Percentiles rank a stretch among this genome's conserved stretches.
Evolutionary conservation across 2,888 invertebrate species (phyloP).

Genomic region (Punctoribates punctum): DNA sequence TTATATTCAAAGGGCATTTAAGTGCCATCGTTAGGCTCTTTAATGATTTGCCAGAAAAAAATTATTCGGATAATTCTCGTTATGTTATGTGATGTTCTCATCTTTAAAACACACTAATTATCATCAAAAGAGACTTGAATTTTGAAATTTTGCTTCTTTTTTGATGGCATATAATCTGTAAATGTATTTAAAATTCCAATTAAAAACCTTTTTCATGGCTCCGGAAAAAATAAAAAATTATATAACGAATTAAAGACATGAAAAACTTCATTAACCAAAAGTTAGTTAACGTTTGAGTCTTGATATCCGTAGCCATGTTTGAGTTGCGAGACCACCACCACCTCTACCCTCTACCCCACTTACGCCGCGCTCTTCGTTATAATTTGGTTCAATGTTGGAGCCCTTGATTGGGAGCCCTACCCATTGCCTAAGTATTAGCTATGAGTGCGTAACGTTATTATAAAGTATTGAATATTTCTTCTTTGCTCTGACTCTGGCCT

Average conservation of each 20-base stretch:
- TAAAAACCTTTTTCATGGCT: neutral
- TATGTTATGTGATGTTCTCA: neutral
- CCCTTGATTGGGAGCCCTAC: constrained; percentile 20
- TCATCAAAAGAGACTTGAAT: neutral
- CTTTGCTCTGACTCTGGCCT: neutral
- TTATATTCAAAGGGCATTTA: neutral
- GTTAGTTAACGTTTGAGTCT: neutral
- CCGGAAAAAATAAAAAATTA: neutral
- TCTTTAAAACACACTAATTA: neutral
- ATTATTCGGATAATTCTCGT: neutral
- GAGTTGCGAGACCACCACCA: neutral
- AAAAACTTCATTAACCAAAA: constrained; percentile 16
- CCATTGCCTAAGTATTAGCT: neutral
- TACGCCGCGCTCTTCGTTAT: neutral
- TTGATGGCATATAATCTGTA: neutral
- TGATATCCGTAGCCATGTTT: constrained; percentile 16
- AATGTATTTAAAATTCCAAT: neutral
- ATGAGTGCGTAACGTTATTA: constrained; percentile 28
- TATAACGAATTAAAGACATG: constrained; percentile 1
- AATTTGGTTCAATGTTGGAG: neutral
- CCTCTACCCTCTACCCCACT: constrained; percentile 12
- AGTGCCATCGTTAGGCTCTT: neutral
- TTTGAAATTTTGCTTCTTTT: neutral
- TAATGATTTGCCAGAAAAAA: neutral
- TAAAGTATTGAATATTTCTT: constrained; percentile 26